Evolutionary conservation across 2,797 vertebrate species (phyloP).

Genomic region (Neosilurus hyrtlii): DNA sequence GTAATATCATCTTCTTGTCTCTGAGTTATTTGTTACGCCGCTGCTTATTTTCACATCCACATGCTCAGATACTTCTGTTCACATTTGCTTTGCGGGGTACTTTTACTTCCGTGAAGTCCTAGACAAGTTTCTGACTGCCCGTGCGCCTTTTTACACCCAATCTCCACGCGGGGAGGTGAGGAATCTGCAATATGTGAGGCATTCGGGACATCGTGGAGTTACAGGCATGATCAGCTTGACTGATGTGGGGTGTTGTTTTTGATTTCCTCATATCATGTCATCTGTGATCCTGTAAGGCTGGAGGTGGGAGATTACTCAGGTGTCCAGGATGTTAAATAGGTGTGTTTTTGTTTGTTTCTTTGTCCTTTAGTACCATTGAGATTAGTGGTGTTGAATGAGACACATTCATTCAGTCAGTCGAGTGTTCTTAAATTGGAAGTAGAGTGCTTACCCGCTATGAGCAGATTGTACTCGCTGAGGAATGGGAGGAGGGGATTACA

Average conservation of each 20-base stretch:
- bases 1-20: background rate
- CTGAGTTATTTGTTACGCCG: background rate
- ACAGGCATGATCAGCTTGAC: background rate
- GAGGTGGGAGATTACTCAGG: background rate
- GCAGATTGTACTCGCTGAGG: constrained; percentile 45
- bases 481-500: constrained; percentile 48
- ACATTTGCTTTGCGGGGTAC: background rate
- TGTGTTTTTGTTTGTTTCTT: background rate
- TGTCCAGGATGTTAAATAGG: background rate
- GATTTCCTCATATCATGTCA: background rate
- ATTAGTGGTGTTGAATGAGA: background rate
- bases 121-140: too few species aligned
- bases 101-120: background rate
- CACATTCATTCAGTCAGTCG: constrained; percentile 10
- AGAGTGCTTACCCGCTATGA: constrained; percentile 35
- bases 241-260: background rate
- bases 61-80: background rate
- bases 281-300: background rate
- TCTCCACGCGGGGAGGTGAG: too few species aligned
- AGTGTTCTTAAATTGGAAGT: constrained; percentile 40
- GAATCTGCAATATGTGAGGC: background rate
- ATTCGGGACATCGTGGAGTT: background rate
- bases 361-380: background rate
- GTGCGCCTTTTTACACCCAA: too few species aligned
- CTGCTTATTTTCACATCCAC: background rate